Percentiles rank a stretch among this genome's conserved stretches.
These are phyloP conservation scores for Carcharodon carcharias DNA, from an alignment of 2,797 vertebrate genomes.

Conservation along the genomic window DNA sequence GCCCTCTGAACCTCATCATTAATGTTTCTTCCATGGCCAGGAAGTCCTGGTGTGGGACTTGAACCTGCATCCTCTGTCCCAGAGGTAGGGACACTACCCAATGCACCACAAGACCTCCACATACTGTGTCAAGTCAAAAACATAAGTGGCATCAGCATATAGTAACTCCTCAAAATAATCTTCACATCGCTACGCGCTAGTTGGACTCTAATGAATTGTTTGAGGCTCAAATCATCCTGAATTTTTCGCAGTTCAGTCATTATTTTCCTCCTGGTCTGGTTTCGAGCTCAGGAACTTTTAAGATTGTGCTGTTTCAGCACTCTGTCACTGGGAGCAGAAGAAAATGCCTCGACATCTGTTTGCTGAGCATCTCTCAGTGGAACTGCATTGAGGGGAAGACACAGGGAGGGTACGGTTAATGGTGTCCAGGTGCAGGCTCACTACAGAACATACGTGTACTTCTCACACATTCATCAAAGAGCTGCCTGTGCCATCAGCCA, in stretches of 20 bases:
- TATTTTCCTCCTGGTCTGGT: background rate
- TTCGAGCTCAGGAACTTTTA: background rate
- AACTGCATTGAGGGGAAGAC: background rate
- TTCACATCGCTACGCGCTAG: background rate
- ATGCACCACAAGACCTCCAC: too few relatives aligned
- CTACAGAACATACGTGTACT: background rate
- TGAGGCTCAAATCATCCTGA: background rate
- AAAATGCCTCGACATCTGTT: background rate
- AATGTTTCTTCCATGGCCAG: too few relatives aligned
- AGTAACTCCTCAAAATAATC: background rate
- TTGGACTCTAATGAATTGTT: background rate
- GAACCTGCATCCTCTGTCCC: too few relatives aligned
- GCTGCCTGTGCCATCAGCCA: background rate
- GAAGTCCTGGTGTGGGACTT: too few relatives aligned
- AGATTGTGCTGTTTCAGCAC: background rate
- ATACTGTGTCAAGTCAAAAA: background rate
- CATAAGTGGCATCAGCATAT: background rate
- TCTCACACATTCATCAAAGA: background rate
- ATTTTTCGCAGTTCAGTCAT: background rate
- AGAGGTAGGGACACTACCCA: too few relatives aligned
- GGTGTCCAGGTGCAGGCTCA: background rate
- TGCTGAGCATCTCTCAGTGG: background rate
- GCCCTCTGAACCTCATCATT: too few relatives aligned
- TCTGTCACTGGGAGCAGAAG: background rate
- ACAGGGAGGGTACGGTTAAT: background rate